Evolutionary conservation across 2,113 vertebrate species (phyloP).

Genomic region (Telmatochromis bifrenatus): DNA sequence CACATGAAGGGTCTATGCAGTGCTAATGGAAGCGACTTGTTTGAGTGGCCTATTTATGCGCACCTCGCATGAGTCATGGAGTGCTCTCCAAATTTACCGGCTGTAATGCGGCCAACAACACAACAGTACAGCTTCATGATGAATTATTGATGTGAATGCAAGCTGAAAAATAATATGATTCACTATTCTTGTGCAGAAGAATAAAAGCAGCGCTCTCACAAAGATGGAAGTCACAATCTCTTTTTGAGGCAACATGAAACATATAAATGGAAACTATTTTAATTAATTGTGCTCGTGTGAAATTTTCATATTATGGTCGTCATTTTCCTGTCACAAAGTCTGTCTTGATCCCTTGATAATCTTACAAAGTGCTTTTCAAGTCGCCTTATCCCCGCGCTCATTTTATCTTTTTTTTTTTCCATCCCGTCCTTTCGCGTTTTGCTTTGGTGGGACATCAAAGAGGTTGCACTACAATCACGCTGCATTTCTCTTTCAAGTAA

Average conservation of each 20-base stretch:
- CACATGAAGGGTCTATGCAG: background rate
- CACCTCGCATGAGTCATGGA: conserved; percentile 20
- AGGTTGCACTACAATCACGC: conserved; percentile 4
- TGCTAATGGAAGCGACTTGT: conserved; percentile 32
- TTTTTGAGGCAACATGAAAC: background rate
- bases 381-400: conserved; percentile 18
- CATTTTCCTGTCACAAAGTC: conserved; percentile 30
- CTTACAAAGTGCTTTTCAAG: conserved; percentile 30
- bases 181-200: background rate
- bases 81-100: background rate
- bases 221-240: background rate
- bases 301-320: background rate
- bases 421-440: background rate
- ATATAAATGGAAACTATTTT: background rate
- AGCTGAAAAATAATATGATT: background rate
- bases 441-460: conserved; percentile 51
- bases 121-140: conserved; percentile 18
- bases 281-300: background rate
- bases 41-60: conserved; percentile 32
- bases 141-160: background rate
- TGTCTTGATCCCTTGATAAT: conserved; percentile 31
- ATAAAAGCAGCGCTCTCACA: background rate
- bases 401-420: conserved; percentile 5
- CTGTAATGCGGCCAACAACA: background rate
- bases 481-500: conserved; percentile 30